These are phyloP conservation scores for Orchestia grillus DNA, from an alignment of 1,140 invertebrate species.

Conservation along the genomic window DNA sequence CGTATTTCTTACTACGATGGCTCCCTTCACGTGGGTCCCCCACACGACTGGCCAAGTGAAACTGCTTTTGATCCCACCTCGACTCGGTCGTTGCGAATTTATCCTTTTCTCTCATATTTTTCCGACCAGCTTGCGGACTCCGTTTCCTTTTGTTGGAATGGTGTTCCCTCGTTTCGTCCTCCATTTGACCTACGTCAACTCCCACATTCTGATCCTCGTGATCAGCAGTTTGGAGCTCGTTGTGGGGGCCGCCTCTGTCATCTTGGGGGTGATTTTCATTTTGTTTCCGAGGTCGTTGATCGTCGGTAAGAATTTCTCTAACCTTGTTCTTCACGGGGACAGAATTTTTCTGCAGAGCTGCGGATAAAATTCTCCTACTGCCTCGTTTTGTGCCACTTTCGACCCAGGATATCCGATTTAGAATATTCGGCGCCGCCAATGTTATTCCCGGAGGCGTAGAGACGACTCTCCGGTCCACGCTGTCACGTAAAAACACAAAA, in stretches of 20 bases:
- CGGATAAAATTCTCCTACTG: slow-evolving; percentile 26
- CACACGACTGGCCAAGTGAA: not conserved
- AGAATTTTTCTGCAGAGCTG: slow-evolving; percentile 31
- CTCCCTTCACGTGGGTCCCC: not conserved
- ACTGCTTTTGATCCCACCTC: not conserved
- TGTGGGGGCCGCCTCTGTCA: not conserved
- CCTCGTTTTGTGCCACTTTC: slow-evolving; percentile 53
- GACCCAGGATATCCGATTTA: slow-evolving; percentile 52
- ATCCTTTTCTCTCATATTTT: not conserved
- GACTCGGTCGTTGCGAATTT: not conserved
- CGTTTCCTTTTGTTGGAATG: not conserved
- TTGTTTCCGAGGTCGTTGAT: slow-evolving; percentile 33
- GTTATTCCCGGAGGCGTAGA: slow-evolving; percentile 47
- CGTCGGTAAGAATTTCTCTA: not conserved
- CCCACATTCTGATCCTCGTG: slow-evolving; percentile 4
- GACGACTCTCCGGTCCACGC: slow-evolving; percentile 27
- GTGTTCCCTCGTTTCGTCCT: not conserved
- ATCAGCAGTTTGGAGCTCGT: not conserved
- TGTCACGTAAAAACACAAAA: slow-evolving; percentile 3
- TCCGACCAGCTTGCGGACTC: not conserved
- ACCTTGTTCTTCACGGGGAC: not conserved
- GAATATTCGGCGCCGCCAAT: slow-evolving; percentile 40
- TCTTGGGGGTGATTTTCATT: not conserved
- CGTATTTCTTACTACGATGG: not conserved
- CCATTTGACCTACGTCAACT: not conserved